phyloP scores from a whole-genome alignment of 1,140 invertebrate species.

The Euwallacea fornicatus region DNA sequence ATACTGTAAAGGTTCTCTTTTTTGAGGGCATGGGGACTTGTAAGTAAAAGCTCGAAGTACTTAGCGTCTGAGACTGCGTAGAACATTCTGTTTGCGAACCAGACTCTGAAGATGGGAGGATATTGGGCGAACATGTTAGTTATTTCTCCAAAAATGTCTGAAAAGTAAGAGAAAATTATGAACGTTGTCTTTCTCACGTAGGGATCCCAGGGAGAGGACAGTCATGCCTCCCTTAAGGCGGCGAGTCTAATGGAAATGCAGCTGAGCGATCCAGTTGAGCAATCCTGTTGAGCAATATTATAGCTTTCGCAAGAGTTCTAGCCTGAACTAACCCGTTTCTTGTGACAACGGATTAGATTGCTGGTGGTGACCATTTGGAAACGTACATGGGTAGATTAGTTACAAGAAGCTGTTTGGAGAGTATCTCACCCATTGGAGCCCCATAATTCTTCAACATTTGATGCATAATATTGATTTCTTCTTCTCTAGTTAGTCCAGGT shows the following conservation, averaged over 20 bases:
- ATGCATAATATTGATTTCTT: no score
- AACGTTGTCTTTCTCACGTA: neutral
- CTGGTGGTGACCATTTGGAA: neutral
- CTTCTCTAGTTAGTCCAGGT: no score
- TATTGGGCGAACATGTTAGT: constrained; percentile 31
- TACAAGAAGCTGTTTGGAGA: no score
- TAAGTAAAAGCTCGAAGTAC: constrained; percentile 55
- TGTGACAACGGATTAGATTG: no score
- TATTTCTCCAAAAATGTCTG: constrained; percentile 34
- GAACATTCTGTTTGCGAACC: constrained; percentile 50
- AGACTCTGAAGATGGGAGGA: constrained; percentile 41
- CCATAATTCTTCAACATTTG: no score
- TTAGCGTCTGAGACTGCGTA: constrained; percentile 54
- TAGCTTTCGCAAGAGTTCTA: no score
- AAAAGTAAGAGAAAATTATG: neutral
- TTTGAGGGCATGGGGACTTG: constrained; percentile 56
- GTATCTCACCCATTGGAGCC: no score
- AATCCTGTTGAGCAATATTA: no score
- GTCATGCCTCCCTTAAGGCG: neutral
- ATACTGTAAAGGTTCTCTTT: constrained; percentile 74
- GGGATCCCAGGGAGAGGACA: neutral
- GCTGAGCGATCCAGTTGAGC: no score
- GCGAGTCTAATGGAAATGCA: neutral
- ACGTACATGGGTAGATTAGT: neutral
- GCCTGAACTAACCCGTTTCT: no score